A percentile compares a stretch with the other conserved stretches of the same genome.
These are phyloP conservation scores for Redunca redunca DNA, from an alignment of 2,113 vertebrate genomes.

Conservation along the genomic window DNA sequence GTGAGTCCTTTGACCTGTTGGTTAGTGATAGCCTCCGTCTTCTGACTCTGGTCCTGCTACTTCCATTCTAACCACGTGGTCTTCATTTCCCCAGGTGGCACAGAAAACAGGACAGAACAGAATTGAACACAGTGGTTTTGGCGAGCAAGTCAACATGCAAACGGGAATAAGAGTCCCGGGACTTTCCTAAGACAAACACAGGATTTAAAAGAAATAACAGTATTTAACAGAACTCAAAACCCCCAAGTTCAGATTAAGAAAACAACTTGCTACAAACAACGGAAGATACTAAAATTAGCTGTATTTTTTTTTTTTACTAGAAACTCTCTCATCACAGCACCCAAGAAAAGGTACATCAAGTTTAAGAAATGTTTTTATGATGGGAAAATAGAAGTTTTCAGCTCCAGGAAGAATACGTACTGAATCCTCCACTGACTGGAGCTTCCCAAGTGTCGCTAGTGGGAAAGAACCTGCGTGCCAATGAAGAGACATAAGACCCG, in stretches of 20 bases:
- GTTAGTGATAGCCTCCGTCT: background rate
- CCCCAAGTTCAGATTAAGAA: conserved; percentile 24
- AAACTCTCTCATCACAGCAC: background rate
- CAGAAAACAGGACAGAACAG: background rate
- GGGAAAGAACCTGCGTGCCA: background rate
- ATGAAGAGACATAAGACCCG: background rate
- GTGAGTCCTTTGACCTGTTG: background rate
- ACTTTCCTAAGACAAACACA: conserved; percentile 53
- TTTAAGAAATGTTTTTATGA: background rate
- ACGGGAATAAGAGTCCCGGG: conserved; percentile 20
- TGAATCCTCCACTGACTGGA: background rate
- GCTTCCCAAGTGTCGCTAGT: background rate
- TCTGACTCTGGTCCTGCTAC: background rate
- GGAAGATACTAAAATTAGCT: background rate
- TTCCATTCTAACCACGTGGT: background rate
- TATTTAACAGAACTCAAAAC: conserved; percentile 50
- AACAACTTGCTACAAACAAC: conserved; percentile 5
- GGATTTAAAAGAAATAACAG: conserved; percentile 46
- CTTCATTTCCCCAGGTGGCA: background rate
- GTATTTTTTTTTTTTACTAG: background rate
- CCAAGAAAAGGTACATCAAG: background rate
- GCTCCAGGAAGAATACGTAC: background rate
- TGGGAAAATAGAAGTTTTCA: background rate
- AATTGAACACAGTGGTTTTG: background rate
- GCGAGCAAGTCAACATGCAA: background rate